Conservation (phyloP, 2,113 vertebrate genomes). For the Myodes glareolus region DNA sequence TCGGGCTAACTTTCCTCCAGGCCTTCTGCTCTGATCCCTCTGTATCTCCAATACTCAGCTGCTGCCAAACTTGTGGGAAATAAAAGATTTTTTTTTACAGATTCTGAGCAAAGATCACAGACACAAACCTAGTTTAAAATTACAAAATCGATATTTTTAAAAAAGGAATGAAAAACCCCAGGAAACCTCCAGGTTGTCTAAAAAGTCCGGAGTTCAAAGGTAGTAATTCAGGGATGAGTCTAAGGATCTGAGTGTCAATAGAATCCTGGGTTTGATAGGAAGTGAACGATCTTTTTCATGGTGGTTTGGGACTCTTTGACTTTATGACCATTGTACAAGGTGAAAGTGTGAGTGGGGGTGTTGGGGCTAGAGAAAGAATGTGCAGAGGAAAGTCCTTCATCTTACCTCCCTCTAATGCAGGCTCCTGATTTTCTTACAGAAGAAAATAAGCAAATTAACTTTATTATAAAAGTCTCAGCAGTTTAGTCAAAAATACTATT, state of each 20-base stretch:
- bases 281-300: slow-evolving; percentile 79
- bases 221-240: slow-evolving; percentile 85
- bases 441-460: neutral
- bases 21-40: slow-evolving; percentile 73
- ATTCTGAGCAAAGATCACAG: slow-evolving; percentile 89
- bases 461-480: neutral
- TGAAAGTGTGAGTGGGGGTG: slow-evolving; percentile 75
- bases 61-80: slow-evolving; percentile 84
- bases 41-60: slow-evolving; percentile 81
- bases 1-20: slow-evolving; percentile 63
- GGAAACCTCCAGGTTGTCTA: slow-evolving; percentile 86
- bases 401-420: neutral
- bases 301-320: slow-evolving; percentile 79
- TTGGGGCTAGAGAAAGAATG: neutral
- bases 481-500: slow-evolving; percentile 48
- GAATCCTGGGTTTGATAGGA: slow-evolving; percentile 83
- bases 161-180: slow-evolving; percentile 84
- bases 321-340: slow-evolving; percentile 84
- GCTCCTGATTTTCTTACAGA: slow-evolving; percentile 24
- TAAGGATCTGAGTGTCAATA: slow-evolving; percentile 89
- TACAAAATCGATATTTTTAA: slow-evolving; percentile 88
- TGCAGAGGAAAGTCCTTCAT: neutral
- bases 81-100: slow-evolving; percentile 83
- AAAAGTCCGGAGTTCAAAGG: slow-evolving; percentile 89
- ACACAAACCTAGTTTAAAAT: slow-evolving; percentile 87